Conservation (phyloP, 2,113 vertebrate species). For the Rhombomys opimus region DNA sequence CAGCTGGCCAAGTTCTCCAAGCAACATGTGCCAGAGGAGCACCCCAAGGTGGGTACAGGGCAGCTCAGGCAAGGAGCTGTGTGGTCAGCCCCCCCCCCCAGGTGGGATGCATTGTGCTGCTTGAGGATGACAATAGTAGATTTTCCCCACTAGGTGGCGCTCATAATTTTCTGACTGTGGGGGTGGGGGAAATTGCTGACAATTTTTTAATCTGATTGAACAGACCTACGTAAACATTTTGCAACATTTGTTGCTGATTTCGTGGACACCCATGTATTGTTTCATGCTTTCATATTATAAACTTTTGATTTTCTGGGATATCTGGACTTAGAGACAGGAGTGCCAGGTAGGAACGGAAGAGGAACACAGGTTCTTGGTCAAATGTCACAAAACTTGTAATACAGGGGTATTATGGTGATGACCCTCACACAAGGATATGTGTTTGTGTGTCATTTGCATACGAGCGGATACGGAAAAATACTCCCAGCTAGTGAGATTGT, state of each 20-base stretch:
- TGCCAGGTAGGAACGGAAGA: background rate
- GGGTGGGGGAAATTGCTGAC: background rate
- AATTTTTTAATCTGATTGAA: background rate
- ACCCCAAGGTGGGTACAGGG: slow-evolving; percentile 92
- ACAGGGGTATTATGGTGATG: background rate
- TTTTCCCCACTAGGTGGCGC: slow-evolving; percentile 11
- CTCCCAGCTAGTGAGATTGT: background rate
- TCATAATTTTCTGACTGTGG: background rate
- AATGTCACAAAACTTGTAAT: background rate
- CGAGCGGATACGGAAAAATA: background rate
- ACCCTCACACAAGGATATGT: background rate
- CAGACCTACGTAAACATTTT: background rate
- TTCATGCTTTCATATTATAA: background rate
- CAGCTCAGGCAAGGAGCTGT: rapidly evolving
- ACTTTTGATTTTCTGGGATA: background rate
- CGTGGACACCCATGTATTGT: background rate
- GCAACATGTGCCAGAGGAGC: slow-evolving; percentile 97
- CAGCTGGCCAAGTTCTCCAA: slow-evolving; percentile 98
- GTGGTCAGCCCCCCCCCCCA: too few species aligned
- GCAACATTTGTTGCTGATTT: background rate
- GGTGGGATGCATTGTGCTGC: background rate
- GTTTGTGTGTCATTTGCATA: slow-evolving; percentile 20
- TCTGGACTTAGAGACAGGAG: background rate
- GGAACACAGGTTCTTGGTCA: background rate
- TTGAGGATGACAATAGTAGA: background rate